These are phyloP conservation scores for Charina bottae DNA, from an alignment of 2,113 vertebrate genomes.

Conservation along the genomic window DNA sequence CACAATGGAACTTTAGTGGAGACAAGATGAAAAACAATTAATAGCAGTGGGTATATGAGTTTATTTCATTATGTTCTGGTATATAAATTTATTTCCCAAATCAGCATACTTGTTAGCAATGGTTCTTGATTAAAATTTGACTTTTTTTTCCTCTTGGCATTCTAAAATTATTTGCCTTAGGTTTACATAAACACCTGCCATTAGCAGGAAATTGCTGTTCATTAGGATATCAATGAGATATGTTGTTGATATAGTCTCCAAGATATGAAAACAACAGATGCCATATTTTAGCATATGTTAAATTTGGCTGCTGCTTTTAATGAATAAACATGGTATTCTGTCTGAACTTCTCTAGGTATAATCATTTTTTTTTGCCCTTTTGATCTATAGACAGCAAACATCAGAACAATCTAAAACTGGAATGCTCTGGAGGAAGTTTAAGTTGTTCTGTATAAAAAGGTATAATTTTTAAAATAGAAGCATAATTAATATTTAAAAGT, in stretches of 20 bases:
- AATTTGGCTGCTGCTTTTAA: not conserved
- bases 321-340: not conserved
- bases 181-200: not conserved
- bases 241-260: not conserved
- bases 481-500: not conserved
- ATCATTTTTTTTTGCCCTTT: not conserved
- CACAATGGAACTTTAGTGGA: not conserved
- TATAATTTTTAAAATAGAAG: not conserved
- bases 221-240: not conserved
- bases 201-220: not conserved
- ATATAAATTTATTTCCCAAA: not conserved
- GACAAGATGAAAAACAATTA: not conserved
- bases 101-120: not conserved
- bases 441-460: not conserved
- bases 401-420: not conserved
- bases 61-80: not conserved
- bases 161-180: not conserved
- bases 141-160: not conserved
- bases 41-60: not conserved
- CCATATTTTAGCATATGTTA: not conserved
- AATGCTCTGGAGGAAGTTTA: not conserved
- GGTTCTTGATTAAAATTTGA: not conserved
- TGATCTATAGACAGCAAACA: not conserved
- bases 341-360: not conserved
- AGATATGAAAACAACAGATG: not conserved